Base-by-base conservation (phyloP, 2,797 vertebrate genomes). In the Rhincodon typus region DNA sequence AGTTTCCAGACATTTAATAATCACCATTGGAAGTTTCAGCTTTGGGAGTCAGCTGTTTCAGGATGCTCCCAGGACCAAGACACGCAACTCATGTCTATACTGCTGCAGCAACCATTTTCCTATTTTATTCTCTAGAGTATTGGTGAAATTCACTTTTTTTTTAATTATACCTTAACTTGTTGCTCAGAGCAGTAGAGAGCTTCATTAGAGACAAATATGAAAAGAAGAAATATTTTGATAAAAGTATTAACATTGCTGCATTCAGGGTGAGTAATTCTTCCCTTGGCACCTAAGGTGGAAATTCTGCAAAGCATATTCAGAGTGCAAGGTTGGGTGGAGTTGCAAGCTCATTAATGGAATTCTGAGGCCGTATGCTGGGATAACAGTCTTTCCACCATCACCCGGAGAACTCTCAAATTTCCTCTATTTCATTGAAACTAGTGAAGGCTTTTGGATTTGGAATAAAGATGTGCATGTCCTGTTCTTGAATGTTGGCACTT, bases 161-260 rank as follows among this genome's bases (percentile, higher is more conserved):
- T 98, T 98, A 98, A 97, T 96, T 53, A 96, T 95, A 57, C 93
- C 96, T 96, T 96, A 95, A 95, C 70, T 66, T 74, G 70, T 62
- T 62, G 53, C 74, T 50, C 96, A 99, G 98, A 97, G 98, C 98
- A 15, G 98, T 99, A 46, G 99, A 99, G 97, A 97, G 97, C 96
- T 99, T 99, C 97, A 99, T 99, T 96, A 97, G 99, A 96, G 99
- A 99, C 96, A 99, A 99, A 97, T 99, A 99, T 0, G 99, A 99
- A 50, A 99, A 98, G 97, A 99, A 99, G 97, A 99, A 99, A 96
- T 99, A 99, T 96, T 98, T 99, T 97, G 99, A 99, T 97, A 98
- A 98, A 96, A 98, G 99, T 96, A 98, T 99, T 15, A 99, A 99
- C 97, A 98, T 99, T 97, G 98, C 95, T 62, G 97, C 98, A 7